Evolutionary conservation across 2,888 invertebrate species (phyloP).

Genomic region (Exocentrus adspersus): DNA sequence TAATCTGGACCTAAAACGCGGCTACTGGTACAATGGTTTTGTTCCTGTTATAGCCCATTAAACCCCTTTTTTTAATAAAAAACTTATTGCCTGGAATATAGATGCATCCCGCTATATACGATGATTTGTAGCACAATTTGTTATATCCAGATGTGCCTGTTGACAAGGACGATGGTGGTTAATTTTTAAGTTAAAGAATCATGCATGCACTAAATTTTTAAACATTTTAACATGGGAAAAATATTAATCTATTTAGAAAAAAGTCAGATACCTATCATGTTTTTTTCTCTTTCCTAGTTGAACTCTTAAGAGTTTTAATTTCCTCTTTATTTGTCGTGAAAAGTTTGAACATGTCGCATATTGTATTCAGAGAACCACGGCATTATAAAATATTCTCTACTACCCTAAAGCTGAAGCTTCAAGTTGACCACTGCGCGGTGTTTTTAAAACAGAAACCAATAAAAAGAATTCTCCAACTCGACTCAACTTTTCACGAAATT

Average conservation of each 20-base stretch:
- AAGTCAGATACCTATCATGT: slow-evolving; percentile 39
- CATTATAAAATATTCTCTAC: slow-evolving; percentile 49
- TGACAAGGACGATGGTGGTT: too few species aligned
- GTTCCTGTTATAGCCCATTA: slow-evolving; percentile 17
- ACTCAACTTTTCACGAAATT: slow-evolving; percentile 51
- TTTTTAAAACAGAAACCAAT: slow-evolving; percentile 51
- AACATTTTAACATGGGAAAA: neutral
- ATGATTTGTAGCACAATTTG: too few species aligned
- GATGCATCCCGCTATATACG: too few species aligned
- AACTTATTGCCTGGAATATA: slow-evolving; percentile 13
- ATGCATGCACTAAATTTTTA: too few species aligned
- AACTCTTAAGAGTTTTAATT: slow-evolving; percentile 48
- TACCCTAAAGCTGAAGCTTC: slow-evolving; percentile 45
- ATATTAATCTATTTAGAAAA: slow-evolving; percentile 18
- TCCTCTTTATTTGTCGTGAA: slow-evolving; percentile 51
- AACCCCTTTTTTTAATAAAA: slow-evolving; percentile 24
- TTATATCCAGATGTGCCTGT: too few species aligned
- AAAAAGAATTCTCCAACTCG: slow-evolving; percentile 51
- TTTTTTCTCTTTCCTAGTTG: slow-evolving; percentile 40
- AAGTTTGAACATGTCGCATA: slow-evolving; percentile 50
- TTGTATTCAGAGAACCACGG: slow-evolving; percentile 48
- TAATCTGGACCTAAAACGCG: slow-evolving; percentile 10
- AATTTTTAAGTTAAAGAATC: too few species aligned
- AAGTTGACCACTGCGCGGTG: slow-evolving; percentile 51
- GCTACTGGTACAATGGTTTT: slow-evolving; percentile 10